A percentile compares a stretch with the other conserved stretches of the same genome.
These are phyloP conservation scores for Campylomormyrus numenius DNA, from an alignment of 2,113 vertebrate genomes.

Conservation along the genomic window DNA sequence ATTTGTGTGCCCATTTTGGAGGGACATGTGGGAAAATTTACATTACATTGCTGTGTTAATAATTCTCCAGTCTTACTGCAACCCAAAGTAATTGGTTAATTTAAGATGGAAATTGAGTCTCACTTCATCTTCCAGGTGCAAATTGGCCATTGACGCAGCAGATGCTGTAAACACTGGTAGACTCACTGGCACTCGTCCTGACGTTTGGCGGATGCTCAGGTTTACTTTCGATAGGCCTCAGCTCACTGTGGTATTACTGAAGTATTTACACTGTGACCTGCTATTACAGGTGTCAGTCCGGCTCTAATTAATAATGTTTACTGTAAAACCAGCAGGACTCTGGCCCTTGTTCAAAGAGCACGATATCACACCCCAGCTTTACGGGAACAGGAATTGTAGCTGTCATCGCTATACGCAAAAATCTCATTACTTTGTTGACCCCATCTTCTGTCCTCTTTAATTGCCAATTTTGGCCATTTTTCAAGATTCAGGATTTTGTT, in stretches of 20 bases:
- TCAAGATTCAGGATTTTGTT: background rate
- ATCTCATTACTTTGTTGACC: background rate
- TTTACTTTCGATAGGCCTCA: background rate
- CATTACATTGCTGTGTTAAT: background rate
- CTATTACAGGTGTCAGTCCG: background rate
- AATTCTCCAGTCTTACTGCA: background rate
- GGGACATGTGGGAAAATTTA: background rate
- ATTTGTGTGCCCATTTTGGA: background rate
- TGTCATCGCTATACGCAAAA: background rate
- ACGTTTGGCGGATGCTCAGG: background rate
- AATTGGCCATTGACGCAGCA: background rate
- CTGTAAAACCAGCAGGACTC: background rate
- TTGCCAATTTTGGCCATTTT: background rate
- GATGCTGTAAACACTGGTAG: background rate
- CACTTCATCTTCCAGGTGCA: background rate
- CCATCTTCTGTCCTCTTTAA: background rate
- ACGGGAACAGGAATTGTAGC: background rate
- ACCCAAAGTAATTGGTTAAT: background rate
- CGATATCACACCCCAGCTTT: background rate
- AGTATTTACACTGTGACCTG: background rate
- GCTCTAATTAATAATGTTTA: background rate
- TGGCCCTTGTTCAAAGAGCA: background rate
- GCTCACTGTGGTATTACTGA: background rate
- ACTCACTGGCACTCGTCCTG: background rate
- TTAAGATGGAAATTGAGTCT: background rate